Conservation (phyloP, 1,140 invertebrate genomes). For the Drosophila auraria region DNA sequence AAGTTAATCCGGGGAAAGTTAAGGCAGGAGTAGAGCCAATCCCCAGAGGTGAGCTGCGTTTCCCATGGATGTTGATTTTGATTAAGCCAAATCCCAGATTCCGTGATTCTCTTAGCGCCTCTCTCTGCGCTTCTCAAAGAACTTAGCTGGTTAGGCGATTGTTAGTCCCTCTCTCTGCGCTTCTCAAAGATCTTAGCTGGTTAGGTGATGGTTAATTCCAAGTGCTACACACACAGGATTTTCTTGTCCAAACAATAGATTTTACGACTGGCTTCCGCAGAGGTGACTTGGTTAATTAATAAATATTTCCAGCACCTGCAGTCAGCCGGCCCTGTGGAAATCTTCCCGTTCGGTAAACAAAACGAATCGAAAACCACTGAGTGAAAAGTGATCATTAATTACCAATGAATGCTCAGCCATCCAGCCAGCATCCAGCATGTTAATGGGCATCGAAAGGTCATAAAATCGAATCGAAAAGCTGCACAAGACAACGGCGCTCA, state of each 20-base stretch:
- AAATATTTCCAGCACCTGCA: constrained; percentile 28
- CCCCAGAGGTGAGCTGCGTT: constrained; percentile 10
- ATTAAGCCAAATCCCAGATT: constrained; percentile 4
- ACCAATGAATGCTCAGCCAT: constrained; percentile 29
- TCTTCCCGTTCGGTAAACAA: constrained; percentile 24
- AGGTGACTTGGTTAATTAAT: constrained; percentile 21
- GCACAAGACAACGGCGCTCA: constrained; percentile 29
- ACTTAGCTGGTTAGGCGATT: neutral
- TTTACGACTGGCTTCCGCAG: constrained; percentile 16
- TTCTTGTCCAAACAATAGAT: constrained; percentile 25
- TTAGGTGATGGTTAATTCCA: constrained; percentile 1
- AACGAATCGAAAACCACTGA: constrained; percentile 35
- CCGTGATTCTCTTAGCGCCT: neutral
- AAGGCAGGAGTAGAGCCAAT: constrained; percentile 1
- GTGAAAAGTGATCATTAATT: constrained; percentile 56
- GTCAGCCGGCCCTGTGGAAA: neutral
- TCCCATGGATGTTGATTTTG: constrained; percentile 44
- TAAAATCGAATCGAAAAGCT: constrained; percentile 53
- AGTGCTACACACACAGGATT: constrained; percentile 11
- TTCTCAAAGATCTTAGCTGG: neutral
- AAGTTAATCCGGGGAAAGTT: constrained; percentile 29
- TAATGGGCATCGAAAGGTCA: constrained; percentile 53
- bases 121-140: constrained; percentile 12
- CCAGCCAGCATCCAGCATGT: constrained; percentile 36
- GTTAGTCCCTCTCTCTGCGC: neutral